Evolutionary conservation across 2,113 vertebrate species (phyloP), one percentile per base, ranked within the genome.

Genomic region (Geococcyx californianus): DNA sequence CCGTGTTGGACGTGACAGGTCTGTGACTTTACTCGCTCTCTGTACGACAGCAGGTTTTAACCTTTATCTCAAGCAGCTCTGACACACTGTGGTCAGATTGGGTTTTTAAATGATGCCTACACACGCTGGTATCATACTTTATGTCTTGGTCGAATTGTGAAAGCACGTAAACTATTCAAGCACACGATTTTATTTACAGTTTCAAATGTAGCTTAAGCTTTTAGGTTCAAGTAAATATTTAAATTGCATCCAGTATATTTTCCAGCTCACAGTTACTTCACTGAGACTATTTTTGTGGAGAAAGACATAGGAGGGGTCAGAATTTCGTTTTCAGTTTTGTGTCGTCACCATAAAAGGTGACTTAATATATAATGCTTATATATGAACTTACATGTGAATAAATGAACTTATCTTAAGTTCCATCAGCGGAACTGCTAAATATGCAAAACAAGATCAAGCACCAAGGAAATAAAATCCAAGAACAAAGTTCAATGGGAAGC

Each of bases 381-480:
- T n/a, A n/a, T n/a, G n/a, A n/a, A n/a, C n/a, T n/a, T n/a, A n/a
- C n/a, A n/a, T n/a, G n/a, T n/a, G n/a, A n/a, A n/a, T 85, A 55
- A 95, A 85, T 15, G 31, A 38, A 51, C 23, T 85, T 31, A 9
- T 56, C 34, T 62, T 8, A 40, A 90, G 44, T 55, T 74, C 33
- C 56, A 56, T n/a, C 19, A 68, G 56, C 52, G 78, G 24, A 91
- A 74, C 25, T 52, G 38, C 33, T 70, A n/a, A 84, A 80, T 36
- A 55, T 34, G 25, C 34, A 67, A 63, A 82, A 67, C 33, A 56
- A 83, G 40, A 54, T 34, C 42, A 21, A 1, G 6, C 36, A 63
- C 10, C 36, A 49, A 56, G 47, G 60, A 90, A 95, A 94, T 68
- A 75, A 92, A 52, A 31, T 31, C n/a, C n/a, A n/a, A n/a, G n/a